Evolutionary conservation across 1,140 invertebrate species (phyloP).

Genomic region (Drosophila sp.): DNA sequence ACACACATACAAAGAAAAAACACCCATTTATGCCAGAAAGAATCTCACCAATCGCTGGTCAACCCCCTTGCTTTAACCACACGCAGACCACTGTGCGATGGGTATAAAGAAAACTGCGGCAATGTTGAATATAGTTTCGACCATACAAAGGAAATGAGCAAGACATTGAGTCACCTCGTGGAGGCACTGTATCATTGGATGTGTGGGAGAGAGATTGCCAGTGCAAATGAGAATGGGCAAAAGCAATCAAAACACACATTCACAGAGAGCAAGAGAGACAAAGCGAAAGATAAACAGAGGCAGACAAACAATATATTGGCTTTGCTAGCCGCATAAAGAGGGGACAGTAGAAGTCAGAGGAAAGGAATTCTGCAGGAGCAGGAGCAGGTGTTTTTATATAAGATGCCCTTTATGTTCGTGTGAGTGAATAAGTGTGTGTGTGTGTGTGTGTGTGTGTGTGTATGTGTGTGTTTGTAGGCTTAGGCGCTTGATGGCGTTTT

Average conservation of each 20-base stretch:
- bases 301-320: constrained; percentile 81
- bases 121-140: constrained; percentile 62
- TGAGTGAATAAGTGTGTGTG: neutral
- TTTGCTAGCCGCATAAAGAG: constrained; percentile 54
- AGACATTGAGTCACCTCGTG: constrained; percentile 78
- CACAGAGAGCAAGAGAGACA: constrained; percentile 37
- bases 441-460: constrained; percentile 11
- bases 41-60: constrained; percentile 26
- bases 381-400: constrained; percentile 30
- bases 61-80: constrained; percentile 20
- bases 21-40: constrained; percentile 37
- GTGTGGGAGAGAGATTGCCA: constrained; percentile 22
- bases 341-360: constrained; percentile 18
- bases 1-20: neutral
- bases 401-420: neutral
- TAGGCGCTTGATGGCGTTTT: constrained; percentile 62
- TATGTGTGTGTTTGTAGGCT: neutral
- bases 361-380: constrained; percentile 5
- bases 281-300: constrained; percentile 78
- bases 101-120: constrained; percentile 50
- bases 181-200: constrained; percentile 10
- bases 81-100: constrained; percentile 20
- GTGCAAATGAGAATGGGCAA: constrained; percentile 38
- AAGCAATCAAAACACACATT: constrained; percentile 75
- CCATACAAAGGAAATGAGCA: constrained; percentile 74